A percentile compares a stretch with the other conserved stretches of the same genome.
Conservation (phyloP, 2,113 vertebrate genomes). For the Chaetura pelagica region DNA sequence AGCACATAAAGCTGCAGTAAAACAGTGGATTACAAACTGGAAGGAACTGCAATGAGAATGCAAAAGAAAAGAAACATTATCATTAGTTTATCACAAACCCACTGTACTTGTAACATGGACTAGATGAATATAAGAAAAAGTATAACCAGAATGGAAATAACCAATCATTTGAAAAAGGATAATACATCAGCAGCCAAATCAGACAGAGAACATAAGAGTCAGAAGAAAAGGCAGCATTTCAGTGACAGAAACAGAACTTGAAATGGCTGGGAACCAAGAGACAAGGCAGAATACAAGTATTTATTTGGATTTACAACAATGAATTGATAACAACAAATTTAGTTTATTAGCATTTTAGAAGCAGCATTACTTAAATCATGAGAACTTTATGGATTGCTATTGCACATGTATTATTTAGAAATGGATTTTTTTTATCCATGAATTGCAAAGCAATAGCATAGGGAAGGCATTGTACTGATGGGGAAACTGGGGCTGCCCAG, state of each 20-base stretch:
- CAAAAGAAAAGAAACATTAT: not conserved
- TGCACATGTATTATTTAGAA: not conserved
- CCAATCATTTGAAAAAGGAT: not conserved
- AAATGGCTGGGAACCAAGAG: not conserved
- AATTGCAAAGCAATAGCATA: not conserved
- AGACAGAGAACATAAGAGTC: not conserved
- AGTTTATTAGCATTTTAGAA: not conserved
- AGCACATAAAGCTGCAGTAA: not conserved
- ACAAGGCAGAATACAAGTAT: not conserved
- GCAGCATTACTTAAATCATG: not conserved
- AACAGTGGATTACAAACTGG: not conserved
- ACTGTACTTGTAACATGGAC: not conserved
- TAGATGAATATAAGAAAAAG: not conserved
- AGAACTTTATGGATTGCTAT: not conserved
- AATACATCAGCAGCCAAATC: not conserved
- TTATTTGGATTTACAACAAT: not conserved
- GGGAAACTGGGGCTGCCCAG: conserved; percentile 6
- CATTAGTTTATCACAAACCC: not conserved
- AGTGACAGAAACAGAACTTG: not conserved
- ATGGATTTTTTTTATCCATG: not conserved
- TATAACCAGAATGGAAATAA: not conserved
- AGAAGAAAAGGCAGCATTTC: not conserved
- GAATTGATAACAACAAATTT: not conserved
- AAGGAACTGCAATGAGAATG: not conserved
- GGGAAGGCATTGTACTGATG: not conserved